Evolutionary conservation across 2,888 invertebrate species (phyloP).

Genomic region (Eudemis profundana): DNA sequence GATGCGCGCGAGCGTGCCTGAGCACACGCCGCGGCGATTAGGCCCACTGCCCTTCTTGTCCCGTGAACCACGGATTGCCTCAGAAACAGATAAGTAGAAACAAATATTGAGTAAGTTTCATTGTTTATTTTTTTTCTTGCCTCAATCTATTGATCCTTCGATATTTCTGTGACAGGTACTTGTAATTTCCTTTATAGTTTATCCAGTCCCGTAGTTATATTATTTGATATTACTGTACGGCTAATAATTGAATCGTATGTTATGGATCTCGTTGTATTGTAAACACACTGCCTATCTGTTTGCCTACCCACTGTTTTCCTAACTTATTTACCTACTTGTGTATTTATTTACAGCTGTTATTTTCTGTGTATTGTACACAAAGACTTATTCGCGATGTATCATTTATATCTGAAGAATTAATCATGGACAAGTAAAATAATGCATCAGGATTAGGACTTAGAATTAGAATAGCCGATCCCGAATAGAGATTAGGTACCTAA

Average conservation of each 20-base stretch:
- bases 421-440: neutral
- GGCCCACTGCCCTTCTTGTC: conserved; percentile 71
- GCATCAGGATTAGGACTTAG: too few relatives aligned
- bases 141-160: conserved; percentile 25
- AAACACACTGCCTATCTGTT: conserved; percentile 10
- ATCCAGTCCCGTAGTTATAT: conserved; percentile 10
- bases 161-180: conserved; percentile 13
- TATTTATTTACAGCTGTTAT: neutral
- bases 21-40: conserved; percentile 76
- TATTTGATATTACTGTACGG: conserved; percentile 16
- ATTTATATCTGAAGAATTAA: neutral
- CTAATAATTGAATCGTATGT: conserved; percentile 25
- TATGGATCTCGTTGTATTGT: conserved; percentile 21
- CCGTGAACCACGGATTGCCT: conserved; percentile 60
- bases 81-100: conserved; percentile 69
- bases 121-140: conserved; percentile 42
- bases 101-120: conserved; percentile 55
- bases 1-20: conserved; percentile 73
- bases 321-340: conserved; percentile 6
- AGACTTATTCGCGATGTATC: neutral
- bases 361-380: conserved; percentile 2
- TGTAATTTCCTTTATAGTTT: conserved; percentile 19
- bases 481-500: too few relatives aligned
- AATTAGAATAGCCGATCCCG: too few relatives aligned
- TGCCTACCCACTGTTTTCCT: conserved; percentile 21